Percentiles rank a stretch among this genome's conserved stretches.
These are phyloP conservation scores for Circaetus cinerascens DNA, from an alignment of 2,113 vertebrate species.

Conservation along the genomic window DNA sequence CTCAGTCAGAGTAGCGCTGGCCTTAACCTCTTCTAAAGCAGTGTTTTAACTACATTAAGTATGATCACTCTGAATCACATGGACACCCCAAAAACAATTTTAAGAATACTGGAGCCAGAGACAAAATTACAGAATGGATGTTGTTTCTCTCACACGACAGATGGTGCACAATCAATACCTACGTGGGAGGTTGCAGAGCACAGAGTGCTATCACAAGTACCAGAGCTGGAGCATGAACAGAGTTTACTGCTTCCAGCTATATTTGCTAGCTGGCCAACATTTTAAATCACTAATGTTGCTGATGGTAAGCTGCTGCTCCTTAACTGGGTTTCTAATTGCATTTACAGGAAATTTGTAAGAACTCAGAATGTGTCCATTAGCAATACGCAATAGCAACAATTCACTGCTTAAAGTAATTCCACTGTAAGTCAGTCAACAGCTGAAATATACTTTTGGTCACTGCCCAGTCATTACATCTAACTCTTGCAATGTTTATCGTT, in stretches of 20 bases:
- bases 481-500: neutral
- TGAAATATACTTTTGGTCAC: neutral
- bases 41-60: neutral
- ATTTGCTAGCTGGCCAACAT: neutral
- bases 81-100: neutral
- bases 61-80: neutral
- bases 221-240: neutral
- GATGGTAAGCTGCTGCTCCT: neutral
- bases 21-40: neutral
- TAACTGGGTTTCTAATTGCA: neutral
- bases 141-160: neutral
- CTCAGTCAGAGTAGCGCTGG: neutral
- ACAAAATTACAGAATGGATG: neutral
- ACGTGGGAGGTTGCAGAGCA: neutral
- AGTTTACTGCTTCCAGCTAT: neutral
- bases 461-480: neutral
- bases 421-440: neutral
- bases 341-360: neutral
- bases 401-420: neutral
- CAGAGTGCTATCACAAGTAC: neutral
- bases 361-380: neutral
- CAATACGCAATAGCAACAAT: neutral
- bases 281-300: neutral
- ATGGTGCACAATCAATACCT: neutral
- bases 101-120: neutral